Evolutionary conservation across 1,140 invertebrate species (phyloP).

Genomic region (Pollicipes pollicipes): DNA sequence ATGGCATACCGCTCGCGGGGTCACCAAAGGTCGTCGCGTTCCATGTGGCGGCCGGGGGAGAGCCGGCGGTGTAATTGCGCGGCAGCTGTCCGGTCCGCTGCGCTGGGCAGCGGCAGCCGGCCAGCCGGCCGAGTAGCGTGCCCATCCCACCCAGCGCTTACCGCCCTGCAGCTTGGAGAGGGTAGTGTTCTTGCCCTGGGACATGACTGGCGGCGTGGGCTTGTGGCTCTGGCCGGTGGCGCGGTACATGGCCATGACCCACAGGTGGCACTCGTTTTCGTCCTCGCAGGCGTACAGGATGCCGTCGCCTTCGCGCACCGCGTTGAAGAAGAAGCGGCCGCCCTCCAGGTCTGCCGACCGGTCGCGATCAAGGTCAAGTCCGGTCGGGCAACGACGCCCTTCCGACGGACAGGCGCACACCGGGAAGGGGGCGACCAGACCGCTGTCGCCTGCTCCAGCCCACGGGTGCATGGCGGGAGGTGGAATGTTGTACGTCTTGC

Average conservation of each 20-base stretch:
- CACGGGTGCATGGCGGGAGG: too few species aligned
- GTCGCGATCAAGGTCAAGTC: neutral
- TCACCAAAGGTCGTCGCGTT: too few species aligned
- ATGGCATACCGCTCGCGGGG: too few species aligned
- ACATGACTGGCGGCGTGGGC: constrained; percentile 76
- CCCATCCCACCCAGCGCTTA: constrained; percentile 21
- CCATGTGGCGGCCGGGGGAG: too few species aligned
- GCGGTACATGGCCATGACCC: constrained; percentile 97
- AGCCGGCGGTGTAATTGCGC: too few species aligned
- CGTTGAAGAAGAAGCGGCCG: constrained; percentile 90
- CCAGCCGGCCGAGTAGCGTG: neutral
- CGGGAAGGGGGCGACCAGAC: too few species aligned
- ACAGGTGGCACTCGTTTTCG: constrained; percentile 92
- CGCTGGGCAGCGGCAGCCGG: too few species aligned
- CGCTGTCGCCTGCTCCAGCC: too few species aligned
- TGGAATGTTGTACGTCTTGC: too few species aligned
- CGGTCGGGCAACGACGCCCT: too few species aligned
- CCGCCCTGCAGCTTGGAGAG: constrained; percentile 77
- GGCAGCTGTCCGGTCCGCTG: too few species aligned
- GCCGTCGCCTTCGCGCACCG: constrained; percentile 92
- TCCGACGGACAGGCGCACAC: too few species aligned
- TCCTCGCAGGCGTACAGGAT: constrained; percentile 93
- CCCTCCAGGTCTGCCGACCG: constrained; percentile 50
- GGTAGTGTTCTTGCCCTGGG: constrained; percentile 57
- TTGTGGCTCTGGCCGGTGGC: constrained; percentile 98